Evolutionary conservation across 1,140 invertebrate species (phyloP), one percentile per base, ranked within the genome.

Genomic region (Cardiocondyla obscurior): DNA sequence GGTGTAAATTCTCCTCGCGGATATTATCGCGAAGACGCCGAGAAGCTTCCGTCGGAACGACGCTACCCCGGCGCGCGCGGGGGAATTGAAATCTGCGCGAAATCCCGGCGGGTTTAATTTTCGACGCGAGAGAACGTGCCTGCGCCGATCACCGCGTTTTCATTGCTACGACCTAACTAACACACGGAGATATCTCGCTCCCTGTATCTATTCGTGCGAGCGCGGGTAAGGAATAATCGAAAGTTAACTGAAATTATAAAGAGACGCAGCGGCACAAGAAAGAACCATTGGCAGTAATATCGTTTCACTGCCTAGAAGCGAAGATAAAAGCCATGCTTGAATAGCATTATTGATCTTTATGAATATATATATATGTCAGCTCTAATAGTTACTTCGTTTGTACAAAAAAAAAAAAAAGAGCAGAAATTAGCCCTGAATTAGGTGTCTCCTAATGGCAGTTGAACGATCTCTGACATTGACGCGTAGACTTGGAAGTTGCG

Each of bases 1-100:
- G 14, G n/a, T 60, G 74, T 79, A 69, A 77, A 77, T 81, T 70
- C 62, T 69, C 36, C 12, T 81, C 28, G 53, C 60, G 53, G 65
- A 44, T 70, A 77, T 77, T 62, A 77, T 22, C 60, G 33, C 60
- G 46, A 39, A 77, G 36, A 55, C 60, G 60, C 55, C 60, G 74
- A 62, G 55, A 44, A 60, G 60, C 69, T 69, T 69, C 64, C 44
- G 76, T 57, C 65, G 62, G 62, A 60, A 57, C 22, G 69, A 57
- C 51, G 16, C 30, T 67, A 62, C 4, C n/a, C 33, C 46, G 22
- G 42, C 58, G 39, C 16, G 42, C 33, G 39, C 16, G 42, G 22
- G 44, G 3, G 73, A 7, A 77, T 77, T 67, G 74, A 67, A 65
- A 51, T 2, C 44, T 30, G 22, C 28, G 30, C 36, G n/a, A n/a